Evolutionary conservation across 2,888 invertebrate genomes (phyloP).

Genomic region (Ypsolopha sequella): DNA sequence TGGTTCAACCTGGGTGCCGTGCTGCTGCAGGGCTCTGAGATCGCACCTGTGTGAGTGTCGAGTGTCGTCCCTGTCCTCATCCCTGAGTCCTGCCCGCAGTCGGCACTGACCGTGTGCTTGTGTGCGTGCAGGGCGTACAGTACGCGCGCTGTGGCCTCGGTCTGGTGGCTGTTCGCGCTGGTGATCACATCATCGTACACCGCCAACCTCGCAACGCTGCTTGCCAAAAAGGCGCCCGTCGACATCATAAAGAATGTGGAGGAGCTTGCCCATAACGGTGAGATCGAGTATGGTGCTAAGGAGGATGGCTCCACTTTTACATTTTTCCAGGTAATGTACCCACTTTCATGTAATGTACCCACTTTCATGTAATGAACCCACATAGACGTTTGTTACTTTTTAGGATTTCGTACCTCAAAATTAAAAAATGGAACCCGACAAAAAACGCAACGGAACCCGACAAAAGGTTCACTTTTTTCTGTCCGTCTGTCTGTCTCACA

Average conservation of each 20-base stretch:
- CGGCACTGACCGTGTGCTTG: no score
- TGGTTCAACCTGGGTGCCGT: conserved; percentile 92
- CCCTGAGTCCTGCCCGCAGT: no score
- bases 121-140: conserved; percentile 79
- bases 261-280: conserved; percentile 83
- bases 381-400: no score
- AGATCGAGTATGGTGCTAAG: conserved; percentile 90
- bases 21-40: conserved; percentile 89
- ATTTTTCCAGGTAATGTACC: conserved; percentile 82
- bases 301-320: conserved; percentile 85
- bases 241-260: conserved; percentile 80
- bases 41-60: conserved; percentile 86
- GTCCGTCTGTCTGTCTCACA: no score
- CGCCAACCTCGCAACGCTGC: conserved; percentile 91
- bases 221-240: conserved; percentile 81
- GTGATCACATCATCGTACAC: conserved; percentile 91
- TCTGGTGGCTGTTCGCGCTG: conserved; percentile 91
- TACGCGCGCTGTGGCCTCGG: conserved; percentile 86
- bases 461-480: no score
- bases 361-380: no score
- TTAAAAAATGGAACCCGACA: no score
- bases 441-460: no score
- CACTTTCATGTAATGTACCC: not conserved
- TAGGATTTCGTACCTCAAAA: no score
- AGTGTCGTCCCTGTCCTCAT: conserved; percentile 43